A percentile compares a stretch with the other conserved stretches of the same genome.
Conservation (phyloP, 2,888 invertebrate species). For the Lomographa bimaculata region DNA sequence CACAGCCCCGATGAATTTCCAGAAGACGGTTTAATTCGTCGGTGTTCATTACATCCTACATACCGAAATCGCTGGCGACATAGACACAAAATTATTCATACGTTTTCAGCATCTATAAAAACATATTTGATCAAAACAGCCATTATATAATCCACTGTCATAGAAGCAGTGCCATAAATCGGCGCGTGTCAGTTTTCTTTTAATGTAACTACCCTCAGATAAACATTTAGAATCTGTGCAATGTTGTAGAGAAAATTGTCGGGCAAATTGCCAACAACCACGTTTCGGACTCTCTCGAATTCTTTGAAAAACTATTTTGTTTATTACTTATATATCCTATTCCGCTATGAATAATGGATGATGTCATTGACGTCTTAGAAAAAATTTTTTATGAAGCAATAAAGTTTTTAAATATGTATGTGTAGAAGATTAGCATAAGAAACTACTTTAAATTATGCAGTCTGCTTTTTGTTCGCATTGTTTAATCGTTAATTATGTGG, state of each 20-base stretch:
- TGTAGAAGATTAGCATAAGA: conserved; percentile 22
- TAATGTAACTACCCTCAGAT: conserved; percentile 41
- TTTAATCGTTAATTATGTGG: conserved; percentile 12
- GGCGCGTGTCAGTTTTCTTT: conserved; percentile 42
- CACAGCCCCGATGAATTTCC: too few relatives aligned
- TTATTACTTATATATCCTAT: conserved; percentile 32
- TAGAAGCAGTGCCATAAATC: conserved; percentile 43
- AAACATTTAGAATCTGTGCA: conserved; percentile 34
- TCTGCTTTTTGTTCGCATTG: conserved; percentile 21
- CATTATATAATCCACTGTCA: conserved; percentile 42
- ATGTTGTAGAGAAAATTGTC: conserved; percentile 30
- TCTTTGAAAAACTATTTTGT: conserved; percentile 40
- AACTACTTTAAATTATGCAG: conserved; percentile 18
- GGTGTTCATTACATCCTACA: too few relatives aligned
- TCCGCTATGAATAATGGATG: conserved; percentile 33
- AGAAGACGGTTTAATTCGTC: too few relatives aligned
- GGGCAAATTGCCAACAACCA: conserved; percentile 51
- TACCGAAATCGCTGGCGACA: too few relatives aligned
- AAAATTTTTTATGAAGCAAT: conserved; percentile 18
- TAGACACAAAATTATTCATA: too few relatives aligned
- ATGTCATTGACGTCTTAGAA: conserved; percentile 41
- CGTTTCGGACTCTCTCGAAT: conserved; percentile 35
- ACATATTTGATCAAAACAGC: conserved; percentile 33
- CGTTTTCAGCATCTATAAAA: too few relatives aligned
- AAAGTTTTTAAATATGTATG: conserved; percentile 18